Evolutionary conservation across 2,888 invertebrate species (phyloP), one percentile per base, ranked within the genome.

Genomic region (Hetaerina titia): DNA sequence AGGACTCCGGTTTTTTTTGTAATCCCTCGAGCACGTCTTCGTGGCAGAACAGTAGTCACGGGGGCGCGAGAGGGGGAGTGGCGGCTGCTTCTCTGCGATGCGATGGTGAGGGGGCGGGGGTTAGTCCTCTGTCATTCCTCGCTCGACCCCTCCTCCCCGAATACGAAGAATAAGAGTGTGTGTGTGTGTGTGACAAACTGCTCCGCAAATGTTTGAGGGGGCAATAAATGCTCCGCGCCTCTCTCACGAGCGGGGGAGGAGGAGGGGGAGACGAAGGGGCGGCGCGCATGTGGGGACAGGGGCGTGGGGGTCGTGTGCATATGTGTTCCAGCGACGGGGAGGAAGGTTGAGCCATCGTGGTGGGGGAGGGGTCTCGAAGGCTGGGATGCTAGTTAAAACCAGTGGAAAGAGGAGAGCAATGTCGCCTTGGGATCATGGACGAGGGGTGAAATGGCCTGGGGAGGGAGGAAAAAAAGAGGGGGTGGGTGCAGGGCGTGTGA

Each of bases 131-230:
- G 31, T 31, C 88, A 31, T 8, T 25, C 11, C 8, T 15, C 25
- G 7, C 57, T 17, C 88, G 6, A 8, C 87, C 87, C 63, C 60
- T 60, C 60, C 60, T 60, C 63, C 63, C 69, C 69, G n/a, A 69
- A 69, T 13, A 69, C 19, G 69, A 69, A n/a, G 69, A 7, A 15
- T 15, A 63, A 63, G 15, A 63, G 11, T 15, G 87, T 31, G 88
- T 88, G 11, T 15, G 87, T 31, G 88, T 88, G 63, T 60, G 90
- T 60, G 90, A 60, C 90, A 25, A 60, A 90, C 25, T 60, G 90
- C 90, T 90, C 60, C 17, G 90, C 90, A 90, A 90, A 90, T 90
- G 90, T 90, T 90, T 90, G 90, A 90, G 90, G 60, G 60, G 60
- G 90, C 90, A 90, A 90, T 90, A 90, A 90, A 60, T 90, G 90